A percentile compares a stretch with the other conserved stretches of the same genome.
phyloP scores from a whole-genome alignment of 2,113 vertebrate species.

The Nibea coibor region DNA sequence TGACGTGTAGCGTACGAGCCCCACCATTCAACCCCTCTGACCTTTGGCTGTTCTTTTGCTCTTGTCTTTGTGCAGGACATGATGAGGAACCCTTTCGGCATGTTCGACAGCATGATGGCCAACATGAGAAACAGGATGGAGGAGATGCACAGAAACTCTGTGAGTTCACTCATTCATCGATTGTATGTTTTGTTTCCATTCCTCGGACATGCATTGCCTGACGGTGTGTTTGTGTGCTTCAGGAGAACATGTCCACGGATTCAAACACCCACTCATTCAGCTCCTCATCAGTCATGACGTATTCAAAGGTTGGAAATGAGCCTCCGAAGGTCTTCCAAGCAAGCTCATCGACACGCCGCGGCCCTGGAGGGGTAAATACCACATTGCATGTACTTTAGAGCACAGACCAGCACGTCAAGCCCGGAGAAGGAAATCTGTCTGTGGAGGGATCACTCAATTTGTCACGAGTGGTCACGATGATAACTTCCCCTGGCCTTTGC shows the following conservation, averaged over 20 bases:
- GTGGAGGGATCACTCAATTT: background rate
- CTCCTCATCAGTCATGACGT: slow-evolving; percentile 94
- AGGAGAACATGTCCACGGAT: slow-evolving; percentile 87
- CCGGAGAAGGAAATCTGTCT: background rate
- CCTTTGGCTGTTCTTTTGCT: background rate
- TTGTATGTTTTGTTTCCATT: background rate
- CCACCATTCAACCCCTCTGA: background rate
- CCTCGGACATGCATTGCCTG: background rate
- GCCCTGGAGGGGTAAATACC: slow-evolving; percentile 92
- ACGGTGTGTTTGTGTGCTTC: slow-evolving; percentile 25
- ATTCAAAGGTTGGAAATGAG: slow-evolving; percentile 91
- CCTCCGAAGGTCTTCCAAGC: slow-evolving; percentile 94
- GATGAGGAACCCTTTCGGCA: slow-evolving; percentile 85
- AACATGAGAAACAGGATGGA: slow-evolving; percentile 89
- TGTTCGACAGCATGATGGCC: slow-evolving; percentile 90
- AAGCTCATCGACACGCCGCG: slow-evolving; percentile 86
- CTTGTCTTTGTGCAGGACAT: slow-evolving; percentile 73
- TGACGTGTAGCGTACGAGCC: background rate
- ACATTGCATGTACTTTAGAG: background rate
- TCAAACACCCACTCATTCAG: slow-evolving; percentile 88
- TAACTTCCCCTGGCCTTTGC: background rate
- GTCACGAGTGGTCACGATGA: background rate
- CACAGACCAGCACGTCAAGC: background rate
- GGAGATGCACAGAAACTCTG: slow-evolving; percentile 88
- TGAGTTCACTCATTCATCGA: slow-evolving; percentile 79